These are phyloP conservation scores for Caerostris darwini DNA, from an alignment of 1,140 invertebrate species.

Conservation along the genomic window DNA sequence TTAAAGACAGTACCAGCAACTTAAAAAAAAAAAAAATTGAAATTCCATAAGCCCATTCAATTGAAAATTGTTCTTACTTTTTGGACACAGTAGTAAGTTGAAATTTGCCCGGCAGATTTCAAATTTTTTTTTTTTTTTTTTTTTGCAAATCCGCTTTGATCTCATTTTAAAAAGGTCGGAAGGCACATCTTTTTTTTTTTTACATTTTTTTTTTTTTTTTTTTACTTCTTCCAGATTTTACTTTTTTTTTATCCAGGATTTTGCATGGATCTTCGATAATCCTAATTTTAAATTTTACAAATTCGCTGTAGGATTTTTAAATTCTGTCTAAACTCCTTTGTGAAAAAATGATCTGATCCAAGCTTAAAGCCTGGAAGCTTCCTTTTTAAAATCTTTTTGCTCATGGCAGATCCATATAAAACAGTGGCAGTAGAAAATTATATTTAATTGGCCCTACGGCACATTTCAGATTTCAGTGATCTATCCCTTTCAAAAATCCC, in stretches of 20 bases:
- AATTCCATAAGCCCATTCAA: too few relatives aligned
- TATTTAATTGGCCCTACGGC: constrained; percentile 45
- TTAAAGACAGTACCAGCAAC: too few relatives aligned
- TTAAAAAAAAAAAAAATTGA: too few relatives aligned
- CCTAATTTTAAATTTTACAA: constrained; percentile 8
- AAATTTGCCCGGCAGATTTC: too few relatives aligned
- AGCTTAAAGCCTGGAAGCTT: not conserved
- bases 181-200: not conserved
- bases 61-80: too few relatives aligned
- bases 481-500: not conserved
- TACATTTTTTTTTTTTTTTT: not conserved
- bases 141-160: not conserved
- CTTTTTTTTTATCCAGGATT: not conserved
- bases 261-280: not conserved
- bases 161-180: not conserved
- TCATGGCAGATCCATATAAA: not conserved
- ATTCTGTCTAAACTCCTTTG: not conserved
- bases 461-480: not conserved
- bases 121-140: not conserved
- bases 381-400: not conserved
- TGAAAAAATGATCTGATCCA: not conserved
- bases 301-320: not conserved
- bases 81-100: too few relatives aligned
- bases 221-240: not conserved
- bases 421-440: not conserved